phyloP scores from a whole-genome alignment of 2,888 invertebrate species.

The Cephus runcator region DNA sequence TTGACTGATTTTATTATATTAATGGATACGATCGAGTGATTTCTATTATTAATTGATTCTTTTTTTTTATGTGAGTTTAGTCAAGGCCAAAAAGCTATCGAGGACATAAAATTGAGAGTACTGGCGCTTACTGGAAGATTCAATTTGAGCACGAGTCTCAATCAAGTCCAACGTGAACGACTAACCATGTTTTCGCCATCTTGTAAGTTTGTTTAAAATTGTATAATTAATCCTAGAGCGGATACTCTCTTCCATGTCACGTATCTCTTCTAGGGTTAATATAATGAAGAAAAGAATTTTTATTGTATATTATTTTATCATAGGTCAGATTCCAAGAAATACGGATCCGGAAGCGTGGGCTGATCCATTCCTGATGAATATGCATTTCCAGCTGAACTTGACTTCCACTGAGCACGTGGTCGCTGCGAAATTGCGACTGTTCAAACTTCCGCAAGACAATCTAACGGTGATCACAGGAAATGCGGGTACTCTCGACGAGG shows the following conservation, averaged over 20 bases:
- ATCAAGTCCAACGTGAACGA: conserved; percentile 60
- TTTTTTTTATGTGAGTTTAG: conserved; percentile 37
- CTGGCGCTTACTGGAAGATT: conserved; percentile 57
- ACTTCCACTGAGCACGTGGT: conserved; percentile 66
- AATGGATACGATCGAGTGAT: neutral
- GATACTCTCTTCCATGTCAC: no score
- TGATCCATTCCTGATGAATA: conserved; percentile 68
- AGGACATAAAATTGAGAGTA: conserved; percentile 58
- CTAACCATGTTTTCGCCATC: conserved; percentile 64
- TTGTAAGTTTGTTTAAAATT: conserved; percentile 55
- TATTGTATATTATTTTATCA: neutral
- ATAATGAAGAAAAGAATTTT: neutral
- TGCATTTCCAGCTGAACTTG: conserved; percentile 69
- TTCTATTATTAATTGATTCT: neutral
- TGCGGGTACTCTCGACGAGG: conserved; percentile 35
- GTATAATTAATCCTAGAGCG: neutral
- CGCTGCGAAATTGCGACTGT: conserved; percentile 69
- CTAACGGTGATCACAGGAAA: conserved; percentile 43
- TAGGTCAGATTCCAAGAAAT: conserved; percentile 70
- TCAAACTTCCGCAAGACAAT: conserved; percentile 66
- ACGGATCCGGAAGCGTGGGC: conserved; percentile 70
- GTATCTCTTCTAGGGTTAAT: neutral
- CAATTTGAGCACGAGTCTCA: conserved; percentile 48
- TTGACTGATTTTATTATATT: neutral
- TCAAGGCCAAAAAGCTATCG: conserved; percentile 58